Percentiles rank a stretch among this genome's conserved stretches.
These are phyloP conservation scores for Oostethus manadensis DNA, from an alignment of 2,113 vertebrate genomes.

Conservation along the genomic window DNA sequence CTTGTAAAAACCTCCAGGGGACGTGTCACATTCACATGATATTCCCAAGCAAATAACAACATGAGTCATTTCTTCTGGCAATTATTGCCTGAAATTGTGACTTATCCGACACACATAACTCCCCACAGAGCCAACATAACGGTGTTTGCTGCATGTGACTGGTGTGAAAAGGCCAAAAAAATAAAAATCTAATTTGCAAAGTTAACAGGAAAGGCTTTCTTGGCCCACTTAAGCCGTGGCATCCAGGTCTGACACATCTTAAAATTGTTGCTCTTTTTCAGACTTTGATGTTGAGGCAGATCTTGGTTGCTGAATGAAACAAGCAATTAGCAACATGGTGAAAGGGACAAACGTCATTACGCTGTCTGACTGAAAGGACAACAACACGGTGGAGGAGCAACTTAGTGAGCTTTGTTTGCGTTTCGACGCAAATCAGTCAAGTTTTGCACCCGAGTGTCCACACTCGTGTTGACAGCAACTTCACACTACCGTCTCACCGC, in stretches of 20 bases:
- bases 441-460: not conserved
- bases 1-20: not conserved
- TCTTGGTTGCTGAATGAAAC: slow-evolving; percentile 27
- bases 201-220: slow-evolving; percentile 2
- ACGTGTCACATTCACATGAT: slow-evolving; percentile 3
- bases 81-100: not conserved
- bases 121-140: too few species aligned
- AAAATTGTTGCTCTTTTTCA: slow-evolving; percentile 22
- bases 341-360: slow-evolving; percentile 13
- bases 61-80: too few species aligned
- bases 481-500: too few species aligned
- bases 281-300: slow-evolving; percentile 43
- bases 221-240: slow-evolving; percentile 21
- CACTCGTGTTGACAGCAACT: not conserved
- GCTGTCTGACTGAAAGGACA: slow-evolving; percentile 2
- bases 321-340: slow-evolving; percentile 20
- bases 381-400: not conserved
- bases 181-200: not conserved
- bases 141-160: not conserved
- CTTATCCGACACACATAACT: not conserved
- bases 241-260: slow-evolving; percentile 25
- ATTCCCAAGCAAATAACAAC: slow-evolving; percentile 4
- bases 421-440: not conserved
- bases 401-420: not conserved
- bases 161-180: not conserved